phyloP scores from a whole-genome alignment of 2,797 vertebrate genomes.

The Xenops minutus region DNA sequence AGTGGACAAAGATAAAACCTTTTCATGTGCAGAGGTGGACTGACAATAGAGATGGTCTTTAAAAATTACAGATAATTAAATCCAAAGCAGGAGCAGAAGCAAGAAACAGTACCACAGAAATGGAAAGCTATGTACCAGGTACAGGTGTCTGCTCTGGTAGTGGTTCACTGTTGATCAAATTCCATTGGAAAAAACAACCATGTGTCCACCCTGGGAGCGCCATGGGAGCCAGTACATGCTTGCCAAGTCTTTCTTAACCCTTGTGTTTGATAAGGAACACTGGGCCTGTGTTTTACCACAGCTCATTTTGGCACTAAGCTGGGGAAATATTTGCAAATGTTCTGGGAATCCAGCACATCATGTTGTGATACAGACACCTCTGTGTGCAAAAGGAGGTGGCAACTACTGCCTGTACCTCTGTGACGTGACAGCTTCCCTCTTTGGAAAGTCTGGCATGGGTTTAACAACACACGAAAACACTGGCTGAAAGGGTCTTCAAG shows the following conservation, averaged over 20 bases:
- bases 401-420: accelerated
- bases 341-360: neutral
- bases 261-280: neutral
- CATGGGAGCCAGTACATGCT: no score
- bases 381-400: neutral
- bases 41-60: no score
- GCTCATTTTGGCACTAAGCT: neutral
- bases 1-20: neutral
- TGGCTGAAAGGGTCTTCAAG: neutral
- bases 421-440: neutral
- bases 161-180: no score
- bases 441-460: neutral
- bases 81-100: no score
- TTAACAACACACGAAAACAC: neutral
- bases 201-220: no score
- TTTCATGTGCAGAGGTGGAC: no score
- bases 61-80: no score
- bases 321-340: neutral
- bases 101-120: no score
- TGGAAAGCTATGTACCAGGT: no score
- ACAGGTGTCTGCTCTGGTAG: no score
- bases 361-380: neutral
- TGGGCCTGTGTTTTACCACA: neutral
- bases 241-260: neutral
- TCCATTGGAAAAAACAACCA: no score